These are phyloP conservation scores for Poeciliopsis infans DNA, from an alignment of 2,797 vertebrate genomes.

Conservation along the genomic window DNA sequence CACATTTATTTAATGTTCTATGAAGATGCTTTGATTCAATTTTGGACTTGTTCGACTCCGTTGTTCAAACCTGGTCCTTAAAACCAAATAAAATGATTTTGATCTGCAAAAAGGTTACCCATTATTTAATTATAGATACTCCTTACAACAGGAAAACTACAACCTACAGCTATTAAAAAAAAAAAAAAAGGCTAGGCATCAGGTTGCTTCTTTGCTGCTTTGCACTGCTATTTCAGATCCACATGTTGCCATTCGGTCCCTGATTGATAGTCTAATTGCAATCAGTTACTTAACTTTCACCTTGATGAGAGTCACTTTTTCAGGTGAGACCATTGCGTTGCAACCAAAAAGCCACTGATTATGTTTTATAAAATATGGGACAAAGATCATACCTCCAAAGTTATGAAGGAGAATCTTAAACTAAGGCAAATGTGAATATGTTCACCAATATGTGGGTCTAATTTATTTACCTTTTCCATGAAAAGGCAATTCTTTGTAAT, in stretches of 20 bases:
- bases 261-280: not conserved
- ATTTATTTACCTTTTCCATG: not conserved
- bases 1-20: constrained; percentile 72
- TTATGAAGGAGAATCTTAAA: not conserved
- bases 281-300: not conserved
- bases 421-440: not conserved
- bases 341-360: not conserved
- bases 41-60: constrained; percentile 55
- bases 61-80: constrained; percentile 27
- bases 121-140: not conserved
- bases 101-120: not conserved
- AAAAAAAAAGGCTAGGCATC: not conserved
- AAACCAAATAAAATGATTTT: constrained; percentile 10
- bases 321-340: not conserved
- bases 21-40: constrained; percentile 73
- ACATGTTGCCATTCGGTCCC: not conserved
- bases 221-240: not conserved
- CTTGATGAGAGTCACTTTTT: not conserved
- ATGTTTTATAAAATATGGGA: not conserved
- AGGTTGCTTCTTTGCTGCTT: not conserved
- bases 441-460: not conserved
- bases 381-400: not conserved
- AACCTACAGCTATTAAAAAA: not conserved
- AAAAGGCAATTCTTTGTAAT: not conserved
- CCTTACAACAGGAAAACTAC: not conserved